Base-by-base conservation (phyloP, 2,797 vertebrate genomes). In the Remorina albescens region DNA sequence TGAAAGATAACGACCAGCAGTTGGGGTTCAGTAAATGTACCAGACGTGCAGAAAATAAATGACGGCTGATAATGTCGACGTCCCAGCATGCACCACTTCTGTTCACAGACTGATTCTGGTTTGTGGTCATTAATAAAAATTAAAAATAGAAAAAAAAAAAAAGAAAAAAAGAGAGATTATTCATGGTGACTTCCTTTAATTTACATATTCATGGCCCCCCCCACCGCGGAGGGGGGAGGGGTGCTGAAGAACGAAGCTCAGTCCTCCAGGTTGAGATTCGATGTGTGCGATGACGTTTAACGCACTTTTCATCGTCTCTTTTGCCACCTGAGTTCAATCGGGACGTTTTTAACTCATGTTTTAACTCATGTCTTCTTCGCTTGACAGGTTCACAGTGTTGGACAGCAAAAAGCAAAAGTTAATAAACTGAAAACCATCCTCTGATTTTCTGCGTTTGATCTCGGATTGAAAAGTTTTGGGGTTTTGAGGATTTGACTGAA, bases 171-270 rank as follows among this genome's bases (percentile, higher is more conserved):
- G 42, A 46, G 25, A 46, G 64, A 7, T 60, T 47, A 55, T 77
- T 79, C 71, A 74, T 51, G 21, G 25, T 18, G 60, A 80, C 75
- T 67, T 82, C 70, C 67, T 67, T 12, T 67, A 5, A 82, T 85
- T 71, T 84, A 70, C 84, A 89, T 87, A 86, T 85, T 86, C 62
- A 90, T 89, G 67, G 21, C 0, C 49, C 44, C 60, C 84, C 78
- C 23, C n/a, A n/a, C n/a, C n/a, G n/a, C n/a, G 32, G 13, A 19
- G 54, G 57, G 72, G 55, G 71, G 62, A 10, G 64, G 64, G 70
- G 64, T n/a, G n/a, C n/a, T n/a, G n/a, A n/a, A n/a, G n/a, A n/a
- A n/a, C n/a, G n/a, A n/a, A n/a, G n/a, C n/a, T n/a, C n/a, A n/a
- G n/a, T n/a, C n/a, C n/a, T n/a, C n/a, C n/a, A n/a, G n/a, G n/a